Evolutionary conservation across 2,888 invertebrate genomes (phyloP).

Genomic region (Protophormia terraenovae): DNA sequence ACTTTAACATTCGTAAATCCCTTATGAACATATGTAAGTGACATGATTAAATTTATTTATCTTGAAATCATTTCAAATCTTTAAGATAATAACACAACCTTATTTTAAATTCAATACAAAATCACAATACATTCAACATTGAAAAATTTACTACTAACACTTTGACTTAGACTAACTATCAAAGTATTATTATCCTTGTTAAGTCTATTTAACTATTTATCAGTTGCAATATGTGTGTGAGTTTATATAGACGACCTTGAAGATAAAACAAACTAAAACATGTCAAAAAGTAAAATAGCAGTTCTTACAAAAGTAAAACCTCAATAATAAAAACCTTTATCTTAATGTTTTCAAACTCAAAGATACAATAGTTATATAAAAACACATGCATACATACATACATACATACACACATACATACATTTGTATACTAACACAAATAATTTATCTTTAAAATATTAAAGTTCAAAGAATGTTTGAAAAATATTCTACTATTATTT

Average conservation of each 20-base stretch:
- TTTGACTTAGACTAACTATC: background rate
- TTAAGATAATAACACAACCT: too few species aligned
- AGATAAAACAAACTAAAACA: background rate
- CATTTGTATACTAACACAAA: background rate
- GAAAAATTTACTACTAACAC: background rate
- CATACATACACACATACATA: background rate
- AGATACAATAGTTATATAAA: background rate
- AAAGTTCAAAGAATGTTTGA: background rate
- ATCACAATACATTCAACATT: background rate
- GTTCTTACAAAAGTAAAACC: background rate
- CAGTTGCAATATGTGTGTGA: background rate
- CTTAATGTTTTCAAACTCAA: background rate
- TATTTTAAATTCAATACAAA: background rate
- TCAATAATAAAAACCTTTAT: background rate
- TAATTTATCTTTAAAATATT: background rate
- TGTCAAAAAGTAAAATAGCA: conserved; percentile 8
- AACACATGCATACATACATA: background rate
- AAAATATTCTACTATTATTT: background rate
- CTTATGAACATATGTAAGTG: too few species aligned
- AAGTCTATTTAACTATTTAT: background rate
- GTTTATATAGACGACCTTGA: background rate
- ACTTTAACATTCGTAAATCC: too few species aligned
- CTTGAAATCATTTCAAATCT: background rate
- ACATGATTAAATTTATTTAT: too few species aligned
- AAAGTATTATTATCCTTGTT: background rate